Evolutionary conservation across 2,113 vertebrate species (phyloP).

Genomic region (Leiothrix lutea): DNA sequence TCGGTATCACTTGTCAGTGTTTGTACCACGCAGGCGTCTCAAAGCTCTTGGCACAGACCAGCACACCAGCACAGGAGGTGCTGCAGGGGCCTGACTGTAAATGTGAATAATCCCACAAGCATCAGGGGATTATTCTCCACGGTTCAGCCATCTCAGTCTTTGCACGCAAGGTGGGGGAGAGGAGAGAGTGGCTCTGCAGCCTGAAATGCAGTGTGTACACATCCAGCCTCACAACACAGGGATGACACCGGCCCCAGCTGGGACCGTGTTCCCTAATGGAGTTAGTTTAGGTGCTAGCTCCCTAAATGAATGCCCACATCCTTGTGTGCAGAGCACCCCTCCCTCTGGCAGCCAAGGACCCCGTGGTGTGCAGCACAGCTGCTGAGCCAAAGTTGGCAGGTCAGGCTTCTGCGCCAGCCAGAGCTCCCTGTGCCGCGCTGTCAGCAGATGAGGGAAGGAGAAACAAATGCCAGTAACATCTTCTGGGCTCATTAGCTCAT

Average conservation of each 20-base stretch:
- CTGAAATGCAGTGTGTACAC: rapidly evolving
- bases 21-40: rapidly evolving
- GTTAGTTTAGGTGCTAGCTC: not conserved
- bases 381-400: not conserved
- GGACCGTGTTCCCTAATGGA: rapidly evolving
- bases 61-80: not conserved
- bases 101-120: conserved; percentile 1
- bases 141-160: conserved; percentile 1
- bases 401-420: not conserved
- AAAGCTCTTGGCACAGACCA: not conserved
- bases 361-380: not conserved
- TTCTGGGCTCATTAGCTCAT: not conserved
- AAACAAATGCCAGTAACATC: not conserved
- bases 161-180: conserved; percentile 4
- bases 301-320: not conserved
- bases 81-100: not conserved
- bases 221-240: not conserved
- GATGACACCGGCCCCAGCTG: not conserved
- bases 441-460: not conserved
- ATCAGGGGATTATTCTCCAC: conserved; percentile 14
- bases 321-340: not conserved
- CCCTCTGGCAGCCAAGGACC: not conserved
- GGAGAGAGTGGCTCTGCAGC: not conserved
- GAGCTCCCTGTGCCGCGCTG: rapidly evolving
- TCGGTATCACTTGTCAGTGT: not conserved